Evolutionary conservation across 2,797 vertebrate species (phyloP).

Genomic region (Lindbergichthys nudifrons): DNA sequence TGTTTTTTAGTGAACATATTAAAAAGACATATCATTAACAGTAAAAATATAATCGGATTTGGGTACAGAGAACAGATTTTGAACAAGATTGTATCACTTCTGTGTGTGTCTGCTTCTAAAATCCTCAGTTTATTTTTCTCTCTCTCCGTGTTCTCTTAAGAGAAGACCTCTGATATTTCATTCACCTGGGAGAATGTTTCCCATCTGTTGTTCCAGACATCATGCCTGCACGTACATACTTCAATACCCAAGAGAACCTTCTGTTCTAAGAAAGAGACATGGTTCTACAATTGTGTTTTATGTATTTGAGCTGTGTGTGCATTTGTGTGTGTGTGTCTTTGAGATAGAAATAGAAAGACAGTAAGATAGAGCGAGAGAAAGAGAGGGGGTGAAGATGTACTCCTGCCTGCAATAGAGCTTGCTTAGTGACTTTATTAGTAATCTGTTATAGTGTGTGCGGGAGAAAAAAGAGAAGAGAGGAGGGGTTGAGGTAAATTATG

Average conservation of each 20-base stretch:
- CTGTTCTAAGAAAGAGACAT: slow-evolving; percentile 47
- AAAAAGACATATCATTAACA: neutral
- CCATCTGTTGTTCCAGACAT: slow-evolving; percentile 64
- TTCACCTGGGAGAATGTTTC: slow-evolving; percentile 53
- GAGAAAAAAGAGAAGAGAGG: slow-evolving; percentile 8
- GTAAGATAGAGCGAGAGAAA: slow-evolving; percentile 12
- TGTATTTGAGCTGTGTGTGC: slow-evolving; percentile 39
- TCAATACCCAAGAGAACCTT: slow-evolving; percentile 53
- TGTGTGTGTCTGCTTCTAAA: slow-evolving; percentile 22
- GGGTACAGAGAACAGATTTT: neutral
- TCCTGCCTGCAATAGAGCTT: slow-evolving; percentile 32
- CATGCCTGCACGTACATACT: slow-evolving; percentile 53
- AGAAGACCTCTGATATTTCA: slow-evolving; percentile 56
- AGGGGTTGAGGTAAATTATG: slow-evolving; percentile 30
- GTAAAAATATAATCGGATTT: neutral
- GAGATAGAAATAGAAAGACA: slow-evolving; percentile 4
- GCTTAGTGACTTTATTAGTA: slow-evolving; percentile 67
- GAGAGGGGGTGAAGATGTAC: slow-evolving; percentile 13
- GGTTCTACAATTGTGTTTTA: slow-evolving; percentile 54
- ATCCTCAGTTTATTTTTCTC: slow-evolving; percentile 15
- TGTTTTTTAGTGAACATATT: neutral
- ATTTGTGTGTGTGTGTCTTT: neutral
- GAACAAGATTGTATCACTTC: slow-evolving; percentile 15
- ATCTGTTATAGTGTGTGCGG: slow-evolving; percentile 40
- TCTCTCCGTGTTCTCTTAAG: slow-evolving; percentile 14